Evolutionary conservation across 37 sponge, comb jelly and placozoan genomes (phyloP).

Genomic region (Chondrilla cf. caribensis): DNA sequence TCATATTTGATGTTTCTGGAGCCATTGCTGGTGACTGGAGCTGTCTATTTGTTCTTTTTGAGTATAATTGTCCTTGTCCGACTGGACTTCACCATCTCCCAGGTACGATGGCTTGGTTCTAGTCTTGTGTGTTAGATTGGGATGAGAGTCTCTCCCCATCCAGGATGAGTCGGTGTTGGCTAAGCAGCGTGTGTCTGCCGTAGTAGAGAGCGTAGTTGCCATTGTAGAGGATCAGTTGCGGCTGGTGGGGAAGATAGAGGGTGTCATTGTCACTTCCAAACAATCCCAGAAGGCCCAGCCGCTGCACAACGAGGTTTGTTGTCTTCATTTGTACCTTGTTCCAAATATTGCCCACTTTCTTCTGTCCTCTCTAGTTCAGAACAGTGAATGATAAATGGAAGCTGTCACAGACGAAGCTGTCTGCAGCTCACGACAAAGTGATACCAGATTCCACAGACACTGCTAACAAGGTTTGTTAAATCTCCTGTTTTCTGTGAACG

Average conservation of each 20-base stretch:
- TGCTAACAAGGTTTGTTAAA: slow-evolving; percentile 18
- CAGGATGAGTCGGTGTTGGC: slow-evolving; percentile 22
- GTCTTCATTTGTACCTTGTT: slow-evolving; percentile 16
- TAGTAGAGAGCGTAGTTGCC: not conserved
- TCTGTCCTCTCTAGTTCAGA: not conserved
- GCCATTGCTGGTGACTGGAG: slow-evolving; percentile 83
- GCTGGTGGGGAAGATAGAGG: slow-evolving; percentile 2
- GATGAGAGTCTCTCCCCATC: not conserved
- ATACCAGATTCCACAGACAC: slow-evolving; percentile 7
- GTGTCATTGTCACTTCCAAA: not conserved
- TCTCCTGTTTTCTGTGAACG: no score
- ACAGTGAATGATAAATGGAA: not conserved
- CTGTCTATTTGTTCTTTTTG: slow-evolving; percentile 82
- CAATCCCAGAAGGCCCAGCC: not conserved
- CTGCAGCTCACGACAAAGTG: no score
- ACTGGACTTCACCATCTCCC: slow-evolving; percentile 89
- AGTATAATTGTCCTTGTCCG: slow-evolving; percentile 80
- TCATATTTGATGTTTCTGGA: slow-evolving; percentile 79
- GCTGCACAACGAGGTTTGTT: slow-evolving; percentile 3
- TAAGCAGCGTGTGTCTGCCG: slow-evolving; percentile 17
- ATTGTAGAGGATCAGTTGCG: not conserved
- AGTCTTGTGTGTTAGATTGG: not conserved
- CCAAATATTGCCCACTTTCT: not conserved
- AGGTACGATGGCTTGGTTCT: slow-evolving; percentile 29
- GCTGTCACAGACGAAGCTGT: no score